Base-by-base conservation (phyloP, 1,140 invertebrate species). In the Calliphora vicina region DNA sequence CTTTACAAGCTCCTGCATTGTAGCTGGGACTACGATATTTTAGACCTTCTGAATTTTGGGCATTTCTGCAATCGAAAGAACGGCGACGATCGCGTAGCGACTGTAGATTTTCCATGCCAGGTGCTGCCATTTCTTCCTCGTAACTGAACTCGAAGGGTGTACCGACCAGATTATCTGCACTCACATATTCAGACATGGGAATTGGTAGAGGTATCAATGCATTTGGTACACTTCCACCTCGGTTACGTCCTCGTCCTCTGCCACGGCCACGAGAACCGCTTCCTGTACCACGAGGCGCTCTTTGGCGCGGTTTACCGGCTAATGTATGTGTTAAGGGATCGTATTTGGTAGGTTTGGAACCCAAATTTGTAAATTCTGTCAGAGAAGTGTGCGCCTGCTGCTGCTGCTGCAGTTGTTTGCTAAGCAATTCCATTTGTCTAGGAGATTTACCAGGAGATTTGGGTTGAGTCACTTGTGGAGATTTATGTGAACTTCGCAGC, bases 131-230 rank as follows among this genome's bases (percentile, higher is more conserved):
- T 85, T 97, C 96, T 85, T 97, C 96, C 84, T 97, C 95, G 83
- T 96, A 96, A 88, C 97, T 95, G 85, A 96, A 94, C 87, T 96
- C 96, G 85, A 97, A 97, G 1, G 97, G 96, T 1, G 96, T 97
- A 2, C 96, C 96, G 4, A 94, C 94, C 27, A 97, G 91, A 90
- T 96, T 96, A 86, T 94, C 95, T 0, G 89, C 88, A 83, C 87
- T 86, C 5, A 88, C 88, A 23, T 88, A 89, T 9, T 90, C 88
- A 0, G 86, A 35, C 84, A 91, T 86, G 90, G 88, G 86, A 83
- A 90, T 85, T 87, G 88, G 86, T 86, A 89, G 82, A 15, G 87
- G 84, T 73, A 89, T 82, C 35, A 88, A 85, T 0, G 86, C 80
- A 57, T 84, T 88, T 0, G 85, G 42, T 0, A 85, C 43, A 8